These are phyloP conservation scores for Lepidothrix coronata DNA, from an alignment of 2,113 vertebrate genomes.

Conservation along the genomic window DNA sequence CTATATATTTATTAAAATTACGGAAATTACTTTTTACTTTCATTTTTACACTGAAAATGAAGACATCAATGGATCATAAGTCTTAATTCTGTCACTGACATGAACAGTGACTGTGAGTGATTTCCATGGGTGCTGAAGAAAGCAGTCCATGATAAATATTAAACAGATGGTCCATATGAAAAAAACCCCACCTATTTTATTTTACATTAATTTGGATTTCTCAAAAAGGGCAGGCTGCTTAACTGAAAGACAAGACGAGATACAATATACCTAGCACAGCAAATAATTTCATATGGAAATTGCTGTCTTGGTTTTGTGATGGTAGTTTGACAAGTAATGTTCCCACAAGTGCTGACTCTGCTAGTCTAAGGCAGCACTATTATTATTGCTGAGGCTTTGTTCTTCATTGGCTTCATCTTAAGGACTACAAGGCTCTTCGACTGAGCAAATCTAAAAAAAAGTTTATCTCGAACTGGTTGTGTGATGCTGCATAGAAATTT, in stretches of 20 bases:
- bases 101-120: background rate
- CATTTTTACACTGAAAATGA: background rate
- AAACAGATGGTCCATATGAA: background rate
- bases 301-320: background rate
- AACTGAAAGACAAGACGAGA: background rate
- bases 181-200: background rate
- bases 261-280: background rate
- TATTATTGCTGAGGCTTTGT: constrained; percentile 1
- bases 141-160: background rate
- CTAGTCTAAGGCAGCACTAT: background rate
- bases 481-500: background rate
- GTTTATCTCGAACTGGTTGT: background rate
- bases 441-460: background rate
- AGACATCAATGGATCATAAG: background rate
- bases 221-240: background rate
- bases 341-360: background rate
- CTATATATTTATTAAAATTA: background rate
- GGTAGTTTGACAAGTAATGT: background rate
- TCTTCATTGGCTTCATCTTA: background rate
- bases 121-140: background rate
- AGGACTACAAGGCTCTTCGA: background rate
- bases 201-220: background rate
- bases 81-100: background rate
- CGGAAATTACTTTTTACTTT: background rate
- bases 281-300: background rate